Base-by-base conservation (phyloP, 2,888 invertebrate genomes). In the Netelia melanura region DNA sequence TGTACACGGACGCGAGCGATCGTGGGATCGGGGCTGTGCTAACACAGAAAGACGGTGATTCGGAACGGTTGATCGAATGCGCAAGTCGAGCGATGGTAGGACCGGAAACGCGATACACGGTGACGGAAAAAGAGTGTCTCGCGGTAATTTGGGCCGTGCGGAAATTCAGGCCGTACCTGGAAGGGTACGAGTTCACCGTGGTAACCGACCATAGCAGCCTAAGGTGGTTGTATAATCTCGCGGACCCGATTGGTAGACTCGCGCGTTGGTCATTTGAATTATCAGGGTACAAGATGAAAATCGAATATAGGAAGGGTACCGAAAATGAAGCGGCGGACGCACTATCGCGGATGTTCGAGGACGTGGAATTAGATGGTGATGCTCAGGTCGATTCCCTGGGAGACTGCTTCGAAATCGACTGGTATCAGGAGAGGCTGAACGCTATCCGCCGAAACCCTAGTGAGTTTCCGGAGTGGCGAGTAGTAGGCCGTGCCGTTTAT, bases 131-230 rank as follows among this genome's bases (percentile, higher is more conserved):
- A 54, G 54, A 54, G 88, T n/a, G n/a, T n/a, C n/a, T n/a, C n/a
- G n/a, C 88, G 0, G 86, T 90, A 0, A 23, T 89, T 1, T 88
- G 86, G 86, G 82, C 84, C 0, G 67, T 89, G 1, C 77, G 81
- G 6, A 85, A 87, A n/a, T 89, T 87, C 23, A 56, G 89, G 0
- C 78, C 79, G 0, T 90, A 88, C 68, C 23, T 90, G 0, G 87
- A 88, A 30, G 89, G 89, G 0, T 78, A 77, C 11, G 62, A 81
- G 2, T 89, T 88, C 65, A 84, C 65, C 9, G 88, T 87, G 10
- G 74, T 85, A n/a, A 88, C 88, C 1, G 86, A 89, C 48, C 89
- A 90, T 25, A 61, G 74, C 21, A 87, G 86, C 30, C 74, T 90
- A 0, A 25, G 72, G 0, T 90, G 88, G 90, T 54, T 89, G 2